These are phyloP conservation scores for Platysteira castanea DNA, from an alignment of 2,113 vertebrate species.

Conservation along the genomic window DNA sequence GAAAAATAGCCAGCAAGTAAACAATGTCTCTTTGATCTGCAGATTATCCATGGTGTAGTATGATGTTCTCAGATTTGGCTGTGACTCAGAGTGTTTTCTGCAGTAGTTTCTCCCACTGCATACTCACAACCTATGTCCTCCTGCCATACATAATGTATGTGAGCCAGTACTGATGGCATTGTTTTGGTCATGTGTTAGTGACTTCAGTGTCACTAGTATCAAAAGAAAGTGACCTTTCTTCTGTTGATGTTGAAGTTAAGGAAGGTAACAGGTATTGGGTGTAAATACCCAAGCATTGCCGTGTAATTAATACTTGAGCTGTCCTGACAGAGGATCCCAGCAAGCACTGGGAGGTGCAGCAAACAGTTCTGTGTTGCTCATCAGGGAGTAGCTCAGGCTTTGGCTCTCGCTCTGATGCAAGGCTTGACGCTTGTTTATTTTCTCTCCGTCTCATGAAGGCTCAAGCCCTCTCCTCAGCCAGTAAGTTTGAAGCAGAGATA, in stretches of 20 bases:
- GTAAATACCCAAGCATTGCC: not conserved
- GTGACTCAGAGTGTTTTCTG: slow-evolving; percentile 16
- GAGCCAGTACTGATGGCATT: not conserved
- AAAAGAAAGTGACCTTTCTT: not conserved
- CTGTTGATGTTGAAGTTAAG: not conserved
- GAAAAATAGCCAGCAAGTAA: slow-evolving; percentile 59
- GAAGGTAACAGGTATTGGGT: not conserved
- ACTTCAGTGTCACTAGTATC: too few relatives aligned
- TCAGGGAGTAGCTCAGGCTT: not conserved
- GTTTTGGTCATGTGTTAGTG: not conserved
- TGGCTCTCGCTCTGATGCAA: not conserved
- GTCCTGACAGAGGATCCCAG: not conserved
- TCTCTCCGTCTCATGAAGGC: slow-evolving; percentile 66
- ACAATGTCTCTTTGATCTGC: slow-evolving; percentile 57
- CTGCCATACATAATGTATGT: not conserved
- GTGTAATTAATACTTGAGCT: not conserved
- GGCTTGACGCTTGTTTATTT: not conserved
- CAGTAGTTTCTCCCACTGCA: not conserved
- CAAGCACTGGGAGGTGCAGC: not conserved
- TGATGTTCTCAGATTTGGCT: slow-evolving; percentile 18
- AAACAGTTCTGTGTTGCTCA: not conserved
- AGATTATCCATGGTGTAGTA: slow-evolving; percentile 22
- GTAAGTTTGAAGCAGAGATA: slow-evolving; percentile 92
- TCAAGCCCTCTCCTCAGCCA: slow-evolving; percentile 83
- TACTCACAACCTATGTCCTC: not conserved